phyloP scores from a whole-genome alignment of 2,113 vertebrate species.

The Phycodurus eques region DNA sequence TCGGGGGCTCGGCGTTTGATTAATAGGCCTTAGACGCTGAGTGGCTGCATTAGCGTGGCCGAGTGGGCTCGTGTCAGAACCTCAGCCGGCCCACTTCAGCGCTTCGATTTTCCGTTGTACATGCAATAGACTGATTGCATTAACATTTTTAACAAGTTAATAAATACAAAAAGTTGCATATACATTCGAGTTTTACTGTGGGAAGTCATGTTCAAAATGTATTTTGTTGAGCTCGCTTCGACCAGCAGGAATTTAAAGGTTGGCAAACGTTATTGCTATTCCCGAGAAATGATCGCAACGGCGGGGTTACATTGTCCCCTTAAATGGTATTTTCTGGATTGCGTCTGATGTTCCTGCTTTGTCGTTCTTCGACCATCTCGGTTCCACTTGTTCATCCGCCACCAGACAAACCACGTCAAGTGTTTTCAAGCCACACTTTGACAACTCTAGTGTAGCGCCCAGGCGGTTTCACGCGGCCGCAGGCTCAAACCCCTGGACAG shows the following conservation, averaged over 20 bases:
- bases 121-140: constrained; percentile 16
- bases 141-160: background rate
- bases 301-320: background rate
- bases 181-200: background rate
- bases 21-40: constrained; percentile 35
- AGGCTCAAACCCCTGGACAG: constrained; percentile 11
- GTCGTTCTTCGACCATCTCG: background rate
- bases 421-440: background rate
- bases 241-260: too few relatives aligned
- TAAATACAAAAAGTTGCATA: background rate
- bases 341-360: too few relatives aligned
- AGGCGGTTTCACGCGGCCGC: constrained; percentile 30
- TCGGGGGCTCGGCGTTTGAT: constrained; percentile 28
- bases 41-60: constrained; percentile 29
- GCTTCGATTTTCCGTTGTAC: constrained; percentile 10
- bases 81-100: constrained; percentile 27
- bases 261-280: too few relatives aligned
- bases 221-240: too few relatives aligned
- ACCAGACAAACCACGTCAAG: background rate
- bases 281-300: too few relatives aligned
- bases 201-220: background rate
- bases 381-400: background rate
- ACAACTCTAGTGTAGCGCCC: background rate
- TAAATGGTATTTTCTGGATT: too few relatives aligned
- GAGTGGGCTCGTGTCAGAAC: constrained; percentile 12